Percentiles rank a stretch among this genome's conserved stretches.
Conservation (phyloP, 2,888 invertebrate species). For the Caenorhabditis sp. region DNA sequence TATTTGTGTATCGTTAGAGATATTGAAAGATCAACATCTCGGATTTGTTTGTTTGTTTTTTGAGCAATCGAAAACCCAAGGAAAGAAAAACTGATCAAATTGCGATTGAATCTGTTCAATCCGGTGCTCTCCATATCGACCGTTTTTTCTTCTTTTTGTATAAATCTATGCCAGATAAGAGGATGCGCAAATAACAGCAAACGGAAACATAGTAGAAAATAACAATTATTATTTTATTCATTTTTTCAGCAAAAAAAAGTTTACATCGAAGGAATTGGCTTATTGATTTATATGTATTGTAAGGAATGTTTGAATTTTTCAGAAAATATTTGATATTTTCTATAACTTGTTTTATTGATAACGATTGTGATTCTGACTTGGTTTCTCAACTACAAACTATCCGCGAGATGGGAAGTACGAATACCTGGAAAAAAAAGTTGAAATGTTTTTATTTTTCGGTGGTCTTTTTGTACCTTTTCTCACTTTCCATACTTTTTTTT, state of each 20-base stretch:
- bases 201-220: not conserved
- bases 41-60: not conserved
- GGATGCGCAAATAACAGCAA: not conserved
- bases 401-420: constrained; percentile 43
- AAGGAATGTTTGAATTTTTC: not conserved
- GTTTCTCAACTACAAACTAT: constrained; percentile 5
- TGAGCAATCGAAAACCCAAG: not conserved
- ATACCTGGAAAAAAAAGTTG: constrained; percentile 22
- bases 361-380: too few species aligned
- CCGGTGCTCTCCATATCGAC: not conserved
- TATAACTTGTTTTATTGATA: too few species aligned
- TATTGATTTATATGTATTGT: not conserved
- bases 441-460: not conserved
- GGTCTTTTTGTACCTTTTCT: constrained; percentile 22
- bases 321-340: too few species aligned
- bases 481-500: constrained; percentile 30
- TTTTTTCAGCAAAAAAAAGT: not conserved
- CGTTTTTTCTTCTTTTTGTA: not conserved
- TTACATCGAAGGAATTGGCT: not conserved
- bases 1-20: not conserved
- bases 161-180: not conserved
- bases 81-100: not conserved
- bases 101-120: not conserved
- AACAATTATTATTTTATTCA: not conserved
- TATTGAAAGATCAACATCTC: not conserved